Evolutionary conservation across 2,113 vertebrate species (phyloP).

Genomic region (Gnathochromis pfefferi): DNA sequence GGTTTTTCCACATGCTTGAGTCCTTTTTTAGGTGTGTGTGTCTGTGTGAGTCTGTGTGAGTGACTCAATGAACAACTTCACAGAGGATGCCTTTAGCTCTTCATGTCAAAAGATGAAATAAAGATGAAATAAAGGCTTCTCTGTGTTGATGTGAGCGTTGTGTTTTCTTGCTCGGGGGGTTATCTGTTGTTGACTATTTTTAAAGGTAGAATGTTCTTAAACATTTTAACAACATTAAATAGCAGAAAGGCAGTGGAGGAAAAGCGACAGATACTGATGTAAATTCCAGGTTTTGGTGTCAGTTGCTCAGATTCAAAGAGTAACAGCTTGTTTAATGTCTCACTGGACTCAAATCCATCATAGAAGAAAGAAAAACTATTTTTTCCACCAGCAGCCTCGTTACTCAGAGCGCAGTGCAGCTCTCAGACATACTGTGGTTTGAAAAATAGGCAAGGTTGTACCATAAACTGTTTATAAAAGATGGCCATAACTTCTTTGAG

Average conservation of each 20-base stretch:
- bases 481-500: background rate
- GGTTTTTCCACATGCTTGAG: background rate
- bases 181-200: background rate
- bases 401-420: background rate
- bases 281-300: background rate
- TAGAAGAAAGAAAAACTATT: background rate
- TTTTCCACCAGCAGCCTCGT: background rate
- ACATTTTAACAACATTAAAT: background rate
- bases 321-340: background rate
- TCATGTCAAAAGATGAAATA: background rate
- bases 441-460: background rate
- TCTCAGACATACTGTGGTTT: background rate
- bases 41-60: background rate
- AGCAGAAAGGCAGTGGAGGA: background rate
- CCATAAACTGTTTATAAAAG: background rate
- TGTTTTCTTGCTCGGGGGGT: background rate
- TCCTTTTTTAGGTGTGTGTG: background rate
- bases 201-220: background rate
- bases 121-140: background rate
- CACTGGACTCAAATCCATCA: background rate
- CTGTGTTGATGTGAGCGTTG: background rate
- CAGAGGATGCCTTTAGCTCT: background rate
- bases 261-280: background rate
- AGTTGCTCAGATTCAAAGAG: background rate
- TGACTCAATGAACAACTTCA: background rate